Conservation (phyloP, 2,888 invertebrate genomes). For the Pyrgus malvae region DNA sequence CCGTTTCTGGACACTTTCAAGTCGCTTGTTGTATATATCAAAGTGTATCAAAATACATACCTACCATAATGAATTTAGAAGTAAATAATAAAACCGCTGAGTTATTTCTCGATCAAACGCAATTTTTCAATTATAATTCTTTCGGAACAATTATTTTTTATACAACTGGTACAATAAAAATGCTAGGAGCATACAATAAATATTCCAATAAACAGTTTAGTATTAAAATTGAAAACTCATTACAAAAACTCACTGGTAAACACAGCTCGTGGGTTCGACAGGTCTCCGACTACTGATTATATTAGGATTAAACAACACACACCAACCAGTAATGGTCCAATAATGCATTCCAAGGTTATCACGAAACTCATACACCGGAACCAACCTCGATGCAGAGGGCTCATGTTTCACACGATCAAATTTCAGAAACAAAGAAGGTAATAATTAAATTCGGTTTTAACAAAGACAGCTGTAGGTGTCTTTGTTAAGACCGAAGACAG, state of each 20-base stretch:
- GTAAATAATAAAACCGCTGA: too few relatives aligned
- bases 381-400: conserved; percentile 1
- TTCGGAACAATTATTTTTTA: too few relatives aligned
- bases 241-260: conserved; percentile 15
- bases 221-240: neutral
- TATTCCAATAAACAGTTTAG: neutral
- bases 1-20: too few relatives aligned
- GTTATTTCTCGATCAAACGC: too few relatives aligned
- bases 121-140: too few relatives aligned
- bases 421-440: conserved; percentile 5
- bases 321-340: conserved; percentile 5
- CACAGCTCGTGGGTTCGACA: conserved; percentile 15
- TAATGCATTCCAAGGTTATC: conserved; percentile 2
- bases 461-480: too few relatives aligned
- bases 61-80: too few relatives aligned
- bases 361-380: conserved; percentile 21
- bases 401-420: conserved; percentile 20
- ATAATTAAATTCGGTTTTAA: conserved; percentile 8
- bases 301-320: neutral
- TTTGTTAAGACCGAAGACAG: too few relatives aligned
- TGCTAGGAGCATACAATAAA: too few relatives aligned
- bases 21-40: too few relatives aligned
- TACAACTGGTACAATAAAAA: too few relatives aligned
- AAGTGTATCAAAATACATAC: too few relatives aligned
- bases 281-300: conserved; percentile 17